Conservation (phyloP, 2,888 invertebrate species). For the Cheilosia grossa region DNA sequence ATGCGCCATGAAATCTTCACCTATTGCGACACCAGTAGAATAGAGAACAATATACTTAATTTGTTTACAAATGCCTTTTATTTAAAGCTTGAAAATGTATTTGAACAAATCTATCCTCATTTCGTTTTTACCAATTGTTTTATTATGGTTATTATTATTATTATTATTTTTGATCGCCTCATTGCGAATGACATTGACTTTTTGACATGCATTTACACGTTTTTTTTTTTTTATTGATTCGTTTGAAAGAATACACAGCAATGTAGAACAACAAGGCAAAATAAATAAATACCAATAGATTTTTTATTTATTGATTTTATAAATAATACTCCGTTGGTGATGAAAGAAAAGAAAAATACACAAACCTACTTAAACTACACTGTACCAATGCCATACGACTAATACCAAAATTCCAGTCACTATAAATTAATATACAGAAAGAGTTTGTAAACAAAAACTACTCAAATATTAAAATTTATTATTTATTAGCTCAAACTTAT, state of each 20-base stretch:
- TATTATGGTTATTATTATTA: neutral
- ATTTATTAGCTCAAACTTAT: constrained; percentile 46
- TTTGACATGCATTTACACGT: constrained; percentile 54
- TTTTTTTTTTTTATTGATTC: constrained; percentile 33
- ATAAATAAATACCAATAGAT: neutral
- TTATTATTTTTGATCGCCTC: constrained; percentile 37
- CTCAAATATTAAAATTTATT: constrained; percentile 20
- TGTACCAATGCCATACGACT: constrained; percentile 69
- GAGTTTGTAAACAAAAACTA: constrained; percentile 37
- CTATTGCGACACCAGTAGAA: constrained; percentile 26
- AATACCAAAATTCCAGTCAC: constrained; percentile 22
- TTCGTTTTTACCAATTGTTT: constrained; percentile 11
- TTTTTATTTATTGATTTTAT: constrained; percentile 20
- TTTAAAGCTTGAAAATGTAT: constrained; percentile 16
- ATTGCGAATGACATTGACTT: constrained; percentile 63
- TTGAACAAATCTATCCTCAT: neutral
- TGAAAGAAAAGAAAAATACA: constrained; percentile 22
- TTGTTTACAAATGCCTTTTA: constrained; percentile 1
- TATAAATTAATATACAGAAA: constrained; percentile 21
- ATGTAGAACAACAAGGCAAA: constrained; percentile 12
- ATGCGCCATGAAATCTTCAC: constrained; percentile 3
- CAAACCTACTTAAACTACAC: constrained; percentile 40
- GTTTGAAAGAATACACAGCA: constrained; percentile 17
- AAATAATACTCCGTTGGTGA: neutral
- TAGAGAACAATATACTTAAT: constrained; percentile 5